These are phyloP conservation scores for Antigone vipio DNA, from an alignment of 2,113 vertebrate species.

Conservation along the genomic window DNA sequence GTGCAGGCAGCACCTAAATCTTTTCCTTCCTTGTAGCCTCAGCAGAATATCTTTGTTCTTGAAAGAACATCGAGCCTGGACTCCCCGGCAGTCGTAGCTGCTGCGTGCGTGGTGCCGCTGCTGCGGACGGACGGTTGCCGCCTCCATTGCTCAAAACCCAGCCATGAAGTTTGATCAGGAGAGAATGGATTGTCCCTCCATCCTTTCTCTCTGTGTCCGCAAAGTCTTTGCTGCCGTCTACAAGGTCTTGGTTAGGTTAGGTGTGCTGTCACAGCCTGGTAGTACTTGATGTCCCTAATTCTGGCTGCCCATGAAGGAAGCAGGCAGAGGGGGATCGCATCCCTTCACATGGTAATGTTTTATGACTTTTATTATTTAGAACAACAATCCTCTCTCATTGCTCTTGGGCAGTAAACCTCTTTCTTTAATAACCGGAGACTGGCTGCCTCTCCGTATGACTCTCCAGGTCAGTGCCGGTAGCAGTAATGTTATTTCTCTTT, in stretches of 20 bases:
- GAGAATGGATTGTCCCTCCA: background rate
- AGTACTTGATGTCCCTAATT: background rate
- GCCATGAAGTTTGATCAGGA: background rate
- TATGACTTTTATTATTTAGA: slow-evolving; percentile 50
- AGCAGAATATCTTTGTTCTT: background rate
- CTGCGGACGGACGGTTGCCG: accelerated
- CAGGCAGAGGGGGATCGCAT: background rate
- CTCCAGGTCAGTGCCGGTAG: slow-evolving; percentile 12
- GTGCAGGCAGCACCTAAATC: background rate
- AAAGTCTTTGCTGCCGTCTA: background rate
- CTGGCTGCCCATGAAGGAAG: background rate
- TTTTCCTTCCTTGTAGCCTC: background rate
- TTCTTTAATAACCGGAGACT: slow-evolving; percentile 53
- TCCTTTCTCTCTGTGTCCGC: background rate
- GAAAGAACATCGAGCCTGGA: background rate
- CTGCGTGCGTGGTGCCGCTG: background rate
- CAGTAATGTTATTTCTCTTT: slow-evolving; percentile 50
- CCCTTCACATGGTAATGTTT: background rate
- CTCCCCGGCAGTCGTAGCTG: background rate
- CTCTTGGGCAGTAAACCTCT: slow-evolving; percentile 45
- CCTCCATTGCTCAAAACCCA: background rate
- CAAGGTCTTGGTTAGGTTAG: background rate
- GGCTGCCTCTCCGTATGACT: background rate
- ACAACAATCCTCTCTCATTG: slow-evolving; percentile 1
- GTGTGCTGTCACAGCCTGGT: background rate